Evolutionary conservation across 2,888 invertebrate species (phyloP), one percentile per base, ranked within the genome.

Genomic region (Agrotis puta): DNA sequence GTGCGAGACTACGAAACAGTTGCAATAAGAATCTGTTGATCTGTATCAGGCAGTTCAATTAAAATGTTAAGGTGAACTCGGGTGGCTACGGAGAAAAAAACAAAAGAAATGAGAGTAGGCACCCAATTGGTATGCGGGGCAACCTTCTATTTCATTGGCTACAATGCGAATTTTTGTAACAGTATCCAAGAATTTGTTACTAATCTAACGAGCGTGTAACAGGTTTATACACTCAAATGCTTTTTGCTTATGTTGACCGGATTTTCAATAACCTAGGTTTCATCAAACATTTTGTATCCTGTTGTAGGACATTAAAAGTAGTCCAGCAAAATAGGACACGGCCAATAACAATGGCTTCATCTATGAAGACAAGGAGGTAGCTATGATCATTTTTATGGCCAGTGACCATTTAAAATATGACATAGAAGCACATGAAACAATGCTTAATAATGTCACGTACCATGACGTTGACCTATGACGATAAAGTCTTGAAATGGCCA

Each of bases 371-470:
- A 51, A 61, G 57, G 22, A 11, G 50, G 57, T 51, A 64, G 2
- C 18, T 72, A 80, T 57, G 67, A 70, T 57, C 63, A 81, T 81
- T 81, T 76, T 81, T 77, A 83, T 84, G 81, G 81, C 24, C 65
- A 74, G 76, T 75, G 77, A 70, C 79, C 77, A 79, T 81, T 81
- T 80, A 73, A 76, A 77, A 79, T 73, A 78, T 78, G 76, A 71
- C 69, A 79, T 70, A 82, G 51, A 77, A 71, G 47, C 45, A 79
- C 77, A 74, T 27, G 74, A 66, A 74, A 81, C 82, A 82, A 84
- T 82, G 70, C 62, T 47, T 77, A 83, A 72, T 76, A 64, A 81
- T 62, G 72, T 76, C 84, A 84, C 84, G 83, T 79, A 64, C 61
- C 16, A 65, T 74, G 76, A 83, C 70, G 72, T 64, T 22, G 22